Evolutionary conservation across 2,797 vertebrate species (phyloP).

Genomic region (Pristis pectinata): DNA sequence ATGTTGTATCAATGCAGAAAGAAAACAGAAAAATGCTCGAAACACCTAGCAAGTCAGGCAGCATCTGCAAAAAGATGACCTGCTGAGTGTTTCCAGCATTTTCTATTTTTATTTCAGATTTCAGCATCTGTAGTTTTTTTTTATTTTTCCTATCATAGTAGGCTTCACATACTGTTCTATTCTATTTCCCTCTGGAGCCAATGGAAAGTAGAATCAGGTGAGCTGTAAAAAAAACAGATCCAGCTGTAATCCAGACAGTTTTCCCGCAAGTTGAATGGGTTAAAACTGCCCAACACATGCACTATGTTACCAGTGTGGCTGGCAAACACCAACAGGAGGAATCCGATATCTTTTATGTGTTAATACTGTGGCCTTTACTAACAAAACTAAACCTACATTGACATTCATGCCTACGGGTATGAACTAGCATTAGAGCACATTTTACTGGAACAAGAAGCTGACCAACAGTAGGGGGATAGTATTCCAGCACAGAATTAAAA

Average conservation of each 20-base stretch:
- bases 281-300: background rate
- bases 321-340: background rate
- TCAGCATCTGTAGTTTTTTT: too few relatives aligned
- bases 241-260: background rate
- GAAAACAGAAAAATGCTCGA: too few relatives aligned
- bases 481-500: conserved; percentile 10
- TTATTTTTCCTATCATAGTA: too few relatives aligned
- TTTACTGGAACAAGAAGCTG: conserved; percentile 13
- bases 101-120: too few relatives aligned
- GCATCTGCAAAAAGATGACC: too few relatives aligned
- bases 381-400: conserved; percentile 24
- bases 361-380: conserved; percentile 11
- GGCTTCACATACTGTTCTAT: background rate
- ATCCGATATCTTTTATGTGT: background rate
- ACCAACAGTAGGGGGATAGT: conserved; percentile 27
- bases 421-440: conserved; percentile 28
- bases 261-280: background rate
- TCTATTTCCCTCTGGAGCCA: background rate
- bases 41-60: too few relatives aligned
- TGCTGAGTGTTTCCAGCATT: too few relatives aligned
- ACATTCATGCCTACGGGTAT: conserved; percentile 35
- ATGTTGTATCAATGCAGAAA: background rate
- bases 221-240: background rate
- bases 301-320: background rate
- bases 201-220: background rate